phyloP scores from a whole-genome alignment of 2,797 vertebrate genomes.

The Hirundo rustica region DNA sequence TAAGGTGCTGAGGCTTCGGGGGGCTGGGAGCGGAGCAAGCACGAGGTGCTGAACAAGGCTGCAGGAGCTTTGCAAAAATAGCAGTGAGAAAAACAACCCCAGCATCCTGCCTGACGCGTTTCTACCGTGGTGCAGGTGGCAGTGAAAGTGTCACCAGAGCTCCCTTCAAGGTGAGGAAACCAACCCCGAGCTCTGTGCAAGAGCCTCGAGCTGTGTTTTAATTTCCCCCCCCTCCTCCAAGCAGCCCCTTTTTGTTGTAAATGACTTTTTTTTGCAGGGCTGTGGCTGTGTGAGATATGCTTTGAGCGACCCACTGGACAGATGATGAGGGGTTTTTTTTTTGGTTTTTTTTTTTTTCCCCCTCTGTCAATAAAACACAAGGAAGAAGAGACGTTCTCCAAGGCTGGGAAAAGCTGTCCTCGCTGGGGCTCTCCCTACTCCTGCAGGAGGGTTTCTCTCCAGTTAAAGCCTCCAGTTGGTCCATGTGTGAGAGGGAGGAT shows the following conservation, averaged over 20 bases:
- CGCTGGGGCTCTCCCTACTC: slow-evolving; percentile 66
- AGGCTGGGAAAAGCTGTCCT: slow-evolving; percentile 9
- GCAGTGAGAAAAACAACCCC: background rate
- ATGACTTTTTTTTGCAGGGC: background rate
- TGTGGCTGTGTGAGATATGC: slow-evolving; percentile 39
- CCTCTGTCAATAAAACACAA: slow-evolving; percentile 15
- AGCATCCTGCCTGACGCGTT: background rate
- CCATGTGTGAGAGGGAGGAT: slow-evolving; percentile 97
- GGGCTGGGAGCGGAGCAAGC: background rate
- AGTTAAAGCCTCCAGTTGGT: slow-evolving; percentile 98
- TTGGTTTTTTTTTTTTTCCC: slow-evolving; percentile 6
- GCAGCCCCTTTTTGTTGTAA: background rate
- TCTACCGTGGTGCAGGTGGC: background rate
- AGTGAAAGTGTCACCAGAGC: slow-evolving; percentile 38
- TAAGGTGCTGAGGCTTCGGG: background rate
- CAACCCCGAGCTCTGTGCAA: background rate
- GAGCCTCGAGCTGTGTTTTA: background rate
- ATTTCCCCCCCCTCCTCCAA: background rate
- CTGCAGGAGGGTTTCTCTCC: slow-evolving; percentile 95
- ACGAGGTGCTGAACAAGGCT: background rate
- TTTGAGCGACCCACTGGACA: slow-evolving; percentile 32
- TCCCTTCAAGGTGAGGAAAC: background rate
- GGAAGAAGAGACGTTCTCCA: slow-evolving; percentile 15
- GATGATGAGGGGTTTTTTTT: background rate
- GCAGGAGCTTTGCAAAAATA: background rate